phyloP scores from a whole-genome alignment of 37 sponge, comb jelly and placozoan species.

The Bolinopsis microptera region DNA sequence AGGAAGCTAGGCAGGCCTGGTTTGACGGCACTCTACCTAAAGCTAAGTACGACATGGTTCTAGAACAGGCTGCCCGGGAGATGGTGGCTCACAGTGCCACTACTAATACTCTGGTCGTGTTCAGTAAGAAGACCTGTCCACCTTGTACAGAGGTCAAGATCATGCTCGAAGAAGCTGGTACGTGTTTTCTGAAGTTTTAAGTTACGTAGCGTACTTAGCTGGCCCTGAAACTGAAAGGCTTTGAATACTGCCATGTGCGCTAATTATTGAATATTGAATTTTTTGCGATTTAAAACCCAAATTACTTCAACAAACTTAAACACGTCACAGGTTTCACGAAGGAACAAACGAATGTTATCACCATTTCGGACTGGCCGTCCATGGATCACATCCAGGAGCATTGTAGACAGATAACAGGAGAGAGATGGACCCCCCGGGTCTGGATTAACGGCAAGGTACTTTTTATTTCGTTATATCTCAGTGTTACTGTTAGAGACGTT shows the following conservation, averaged over 20 bases:
- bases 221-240: no score
- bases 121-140: not conserved
- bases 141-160: constrained; percentile 37
- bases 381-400: constrained; percentile 36
- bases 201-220: no score
- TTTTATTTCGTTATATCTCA: not conserved
- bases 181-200: no score
- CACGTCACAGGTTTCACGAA: not conserved
- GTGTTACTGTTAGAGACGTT: not conserved
- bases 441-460: constrained; percentile 39
- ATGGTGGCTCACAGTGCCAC: constrained; percentile 13
- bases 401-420: constrained; percentile 34
- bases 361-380: not conserved
- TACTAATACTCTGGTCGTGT: constrained; percentile 2
- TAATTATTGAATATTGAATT: no score
- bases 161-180: not conserved
- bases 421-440: constrained; percentile 30
- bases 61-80: not conserved
- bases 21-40: constrained; percentile 17
- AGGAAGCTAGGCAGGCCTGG: constrained; percentile 16
- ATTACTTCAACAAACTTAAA: no score
- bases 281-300: no score
- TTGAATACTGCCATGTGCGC: no score
- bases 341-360: not conserved
- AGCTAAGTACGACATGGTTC: not conserved